These are phyloP conservation scores for Drosophila neutralis DNA, from an alignment of 2,888 invertebrate genomes.

Conservation along the genomic window DNA sequence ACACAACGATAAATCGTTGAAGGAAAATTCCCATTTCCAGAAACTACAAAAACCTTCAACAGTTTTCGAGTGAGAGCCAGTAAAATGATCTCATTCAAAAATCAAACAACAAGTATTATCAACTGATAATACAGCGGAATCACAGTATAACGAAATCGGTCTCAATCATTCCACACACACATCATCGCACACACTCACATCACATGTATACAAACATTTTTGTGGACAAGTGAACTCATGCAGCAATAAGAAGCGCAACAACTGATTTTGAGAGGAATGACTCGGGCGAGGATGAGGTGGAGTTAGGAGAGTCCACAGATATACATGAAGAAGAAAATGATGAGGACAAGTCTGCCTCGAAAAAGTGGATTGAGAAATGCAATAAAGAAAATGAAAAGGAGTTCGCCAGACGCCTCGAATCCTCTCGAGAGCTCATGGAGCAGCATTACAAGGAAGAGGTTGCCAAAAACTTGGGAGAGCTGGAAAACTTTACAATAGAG, in stretches of 20 bases:
- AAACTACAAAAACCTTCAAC: background rate
- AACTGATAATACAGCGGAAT: background rate
- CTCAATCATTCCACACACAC: constrained; percentile 11
- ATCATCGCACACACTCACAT: background rate
- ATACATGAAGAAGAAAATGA: too few relatives aligned
- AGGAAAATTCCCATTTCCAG: background rate
- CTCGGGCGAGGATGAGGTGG: too few relatives aligned
- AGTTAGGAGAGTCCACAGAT: too few relatives aligned
- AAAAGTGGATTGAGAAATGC: constrained; percentile 57
- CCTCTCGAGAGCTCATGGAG: background rate
- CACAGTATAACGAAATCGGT: constrained; percentile 3
- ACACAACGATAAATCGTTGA: background rate
- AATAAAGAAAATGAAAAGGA: constrained; percentile 48
- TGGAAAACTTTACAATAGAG: too few relatives aligned
- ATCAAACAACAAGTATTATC: background rate
- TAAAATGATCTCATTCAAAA: background rate
- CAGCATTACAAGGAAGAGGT: too few relatives aligned
- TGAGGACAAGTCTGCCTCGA: too few relatives aligned
- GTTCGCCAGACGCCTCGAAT: constrained; percentile 24
- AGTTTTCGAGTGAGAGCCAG: background rate
- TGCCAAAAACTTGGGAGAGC: too few relatives aligned
- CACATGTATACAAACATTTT: constrained; percentile 5
- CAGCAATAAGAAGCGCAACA: background rate
- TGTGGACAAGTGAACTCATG: constrained; percentile 1
- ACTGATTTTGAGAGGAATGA: too few relatives aligned